A percentile compares a stretch with the other conserved stretches of the same genome.
Evolutionary conservation across 2,888 invertebrate species (phyloP).

Genomic region (Cepaea hortensis): DNA sequence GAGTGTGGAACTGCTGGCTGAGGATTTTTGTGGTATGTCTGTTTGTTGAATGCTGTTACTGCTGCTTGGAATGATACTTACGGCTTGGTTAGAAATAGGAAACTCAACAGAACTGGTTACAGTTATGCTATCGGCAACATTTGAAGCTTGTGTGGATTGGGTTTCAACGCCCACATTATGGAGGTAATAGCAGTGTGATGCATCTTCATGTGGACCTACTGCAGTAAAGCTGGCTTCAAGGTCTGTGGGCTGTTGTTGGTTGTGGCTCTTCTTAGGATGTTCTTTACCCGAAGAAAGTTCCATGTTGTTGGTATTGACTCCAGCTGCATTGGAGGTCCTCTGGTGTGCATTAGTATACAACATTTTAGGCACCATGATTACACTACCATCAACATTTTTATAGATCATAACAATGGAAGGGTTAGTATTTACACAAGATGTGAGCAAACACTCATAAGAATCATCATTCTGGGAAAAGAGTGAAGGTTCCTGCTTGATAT

Average conservation of each 20-base stretch:
- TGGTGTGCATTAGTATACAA: not conserved
- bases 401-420: slow-evolving; percentile 34
- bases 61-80: slow-evolving; percentile 49
- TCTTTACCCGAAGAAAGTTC: not conserved
- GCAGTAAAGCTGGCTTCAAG: not conserved
- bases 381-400: slow-evolving; percentile 24
- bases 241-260: not conserved
- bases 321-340: not conserved
- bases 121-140: not conserved
- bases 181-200: not conserved
- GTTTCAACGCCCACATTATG: not conserved
- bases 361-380: slow-evolving; percentile 33
- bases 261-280: not conserved
- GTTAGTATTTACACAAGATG: not conserved
- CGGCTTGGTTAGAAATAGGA: slow-evolving; percentile 29
- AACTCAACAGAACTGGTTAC: not conserved
- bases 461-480: not conserved
- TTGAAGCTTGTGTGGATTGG: not conserved
- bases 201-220: not conserved
- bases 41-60: not conserved
- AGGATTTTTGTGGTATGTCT: not conserved
- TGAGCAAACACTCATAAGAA: not conserved
- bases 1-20: not conserved
- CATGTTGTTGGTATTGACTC: not conserved
- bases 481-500: not conserved